Conservation (phyloP, 2,888 invertebrate species). For the Trissoscelio sp. region DNA sequence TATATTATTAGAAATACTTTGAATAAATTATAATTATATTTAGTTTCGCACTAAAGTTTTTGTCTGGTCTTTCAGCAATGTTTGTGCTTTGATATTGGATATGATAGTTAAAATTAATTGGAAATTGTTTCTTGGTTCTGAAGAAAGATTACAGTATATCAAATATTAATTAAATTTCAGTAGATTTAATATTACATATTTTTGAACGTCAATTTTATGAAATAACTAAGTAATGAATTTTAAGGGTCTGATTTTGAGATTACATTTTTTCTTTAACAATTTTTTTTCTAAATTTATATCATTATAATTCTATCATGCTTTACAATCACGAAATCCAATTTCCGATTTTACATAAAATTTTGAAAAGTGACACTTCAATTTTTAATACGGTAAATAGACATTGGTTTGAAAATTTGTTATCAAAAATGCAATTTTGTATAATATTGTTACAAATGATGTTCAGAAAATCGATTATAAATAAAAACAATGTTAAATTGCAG, state of each 20-base stretch:
- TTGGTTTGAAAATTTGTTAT: neutral
- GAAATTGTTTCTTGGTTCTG: neutral
- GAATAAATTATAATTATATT: neutral
- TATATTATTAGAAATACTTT: neutral
- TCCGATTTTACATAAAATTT: slow-evolving; percentile 7
- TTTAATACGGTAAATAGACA: neutral
- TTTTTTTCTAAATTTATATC: no score
- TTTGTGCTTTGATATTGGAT: slow-evolving; percentile 1
- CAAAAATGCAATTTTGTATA: neutral
- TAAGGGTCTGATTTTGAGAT: no score
- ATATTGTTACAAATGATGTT: neutral
- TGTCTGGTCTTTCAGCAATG: neutral
- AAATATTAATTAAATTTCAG: no score
- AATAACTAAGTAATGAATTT: no score
- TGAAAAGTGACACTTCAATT: neutral
- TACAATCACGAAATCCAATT: slow-evolving; percentile 17
- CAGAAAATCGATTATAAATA: neutral
- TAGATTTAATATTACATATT: no score
- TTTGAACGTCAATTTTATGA: no score
- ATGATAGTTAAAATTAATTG: slow-evolving; percentile 4
- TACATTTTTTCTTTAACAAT: neutral
- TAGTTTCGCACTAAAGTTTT: neutral
- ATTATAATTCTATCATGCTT: neutral
- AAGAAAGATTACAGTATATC: neutral
- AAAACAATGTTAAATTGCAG: slow-evolving; percentile 6